Conservation (phyloP, 2,888 invertebrate genomes). For the Epinotia bilunana region DNA sequence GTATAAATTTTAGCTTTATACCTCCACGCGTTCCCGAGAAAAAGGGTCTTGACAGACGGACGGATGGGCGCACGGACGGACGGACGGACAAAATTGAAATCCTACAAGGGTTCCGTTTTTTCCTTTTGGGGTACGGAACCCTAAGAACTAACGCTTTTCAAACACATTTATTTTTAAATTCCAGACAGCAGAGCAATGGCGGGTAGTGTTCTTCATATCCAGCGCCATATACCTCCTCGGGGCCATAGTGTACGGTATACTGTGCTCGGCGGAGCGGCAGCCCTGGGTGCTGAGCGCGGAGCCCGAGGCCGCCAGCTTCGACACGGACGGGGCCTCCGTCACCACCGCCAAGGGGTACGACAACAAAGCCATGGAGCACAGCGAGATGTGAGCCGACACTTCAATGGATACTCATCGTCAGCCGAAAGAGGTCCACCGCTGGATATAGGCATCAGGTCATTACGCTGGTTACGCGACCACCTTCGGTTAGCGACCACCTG, state of each 20-base stretch:
- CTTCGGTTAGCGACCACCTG: too few relatives aligned
- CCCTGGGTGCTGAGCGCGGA: constrained; percentile 89
- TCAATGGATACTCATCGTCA: too few relatives aligned
- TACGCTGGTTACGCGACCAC: too few relatives aligned
- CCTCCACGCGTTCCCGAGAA: too few relatives aligned
- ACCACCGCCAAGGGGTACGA: constrained; percentile 71
- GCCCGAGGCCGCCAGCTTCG: constrained; percentile 73
- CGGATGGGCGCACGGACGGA: too few relatives aligned
- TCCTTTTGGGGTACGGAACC: too few relatives aligned
- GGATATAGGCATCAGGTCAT: too few relatives aligned
- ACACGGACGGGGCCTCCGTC: constrained; percentile 75
- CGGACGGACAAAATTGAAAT: too few relatives aligned
- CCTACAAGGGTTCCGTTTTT: too few relatives aligned
- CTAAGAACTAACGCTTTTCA: constrained; percentile 48
- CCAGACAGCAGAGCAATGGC: constrained; percentile 92
- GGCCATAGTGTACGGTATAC: constrained; percentile 91
- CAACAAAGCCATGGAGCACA: constrained; percentile 71
- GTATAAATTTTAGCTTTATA: too few relatives aligned
- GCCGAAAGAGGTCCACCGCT: too few relatives aligned
- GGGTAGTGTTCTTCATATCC: constrained; percentile 93
- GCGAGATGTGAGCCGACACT: constrained; percentile 54
- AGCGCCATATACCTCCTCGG: constrained; percentile 93
- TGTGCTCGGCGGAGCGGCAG: constrained; percentile 91
- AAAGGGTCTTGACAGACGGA: too few relatives aligned
- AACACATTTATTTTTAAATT: constrained; percentile 52